Base-by-base conservation (phyloP, 2,113 vertebrate genomes). In the Fukomys damarensis region DNA sequence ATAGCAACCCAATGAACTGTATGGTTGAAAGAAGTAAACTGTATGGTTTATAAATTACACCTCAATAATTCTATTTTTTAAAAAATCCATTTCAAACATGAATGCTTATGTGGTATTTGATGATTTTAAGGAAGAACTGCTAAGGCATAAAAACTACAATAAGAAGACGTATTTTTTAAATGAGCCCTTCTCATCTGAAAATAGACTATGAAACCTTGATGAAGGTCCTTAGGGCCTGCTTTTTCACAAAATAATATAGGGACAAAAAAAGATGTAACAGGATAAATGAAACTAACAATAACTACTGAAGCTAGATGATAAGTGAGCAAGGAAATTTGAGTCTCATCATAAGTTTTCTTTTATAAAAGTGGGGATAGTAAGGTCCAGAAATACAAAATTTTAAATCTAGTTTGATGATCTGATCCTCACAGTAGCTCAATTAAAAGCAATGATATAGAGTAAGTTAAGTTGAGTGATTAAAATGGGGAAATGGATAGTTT, bases 381-480 rank as follows among this genome's bases (percentile, higher is more conserved):
- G 16, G 26, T 22, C 59, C 30, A 90, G 4, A 93, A 94, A 72
- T 58, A 74, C 0, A 28, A 16, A 70, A 77, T 82, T 93, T 41
- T 68, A 91, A 66, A 91, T 84, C 56, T 74, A 54, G 11, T 10
- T 14, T 65, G 24, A 52, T 77, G 61, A 95, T 61, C 89, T 82
- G 68, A 94, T 61, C 86, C 35, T 94, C 26, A 19, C 49, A 66
- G 84, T 19, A 76, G 13, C 12, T 16, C 77, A 38, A 43, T 79
- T 82, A 90, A 83, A 93, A 87, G 52, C 28, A 30, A 79, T 84
- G 41, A 72, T 38, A 83, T 0, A 93, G 0, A 80, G 3, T 8
- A 87, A 90, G 94, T 26, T 16, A 91, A 96, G 41, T 96, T 66
- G 83, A 92, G 24, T 66, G 66, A 94, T 86, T 66, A 79, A 87